Evolutionary conservation across 2,113 vertebrate species (phyloP).

Genomic region (Clarias magur): DNA sequence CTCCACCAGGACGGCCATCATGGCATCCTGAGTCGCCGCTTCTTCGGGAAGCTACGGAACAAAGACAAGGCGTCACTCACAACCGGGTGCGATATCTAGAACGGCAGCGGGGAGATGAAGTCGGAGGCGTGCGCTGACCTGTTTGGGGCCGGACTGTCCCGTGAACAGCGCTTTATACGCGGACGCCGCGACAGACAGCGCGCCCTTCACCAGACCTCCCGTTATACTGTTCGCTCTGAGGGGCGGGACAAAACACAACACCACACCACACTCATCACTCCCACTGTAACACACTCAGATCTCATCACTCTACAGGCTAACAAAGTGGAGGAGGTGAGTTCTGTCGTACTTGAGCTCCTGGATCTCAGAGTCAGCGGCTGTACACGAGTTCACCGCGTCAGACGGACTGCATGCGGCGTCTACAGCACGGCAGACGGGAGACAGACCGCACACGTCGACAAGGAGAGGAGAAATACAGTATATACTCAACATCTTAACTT

Average conservation of each 20-base stretch:
- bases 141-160: slow-evolving; percentile 78
- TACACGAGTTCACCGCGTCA: slow-evolving; percentile 38
- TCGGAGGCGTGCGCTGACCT: slow-evolving; percentile 67
- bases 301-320: not conserved
- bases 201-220: slow-evolving; percentile 88
- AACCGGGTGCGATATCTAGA: too few species aligned
- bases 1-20: slow-evolving; percentile 89
- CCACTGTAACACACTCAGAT: not conserved
- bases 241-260: not conserved
- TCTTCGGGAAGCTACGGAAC: slow-evolving; percentile 70
- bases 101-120: not conserved
- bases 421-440: not conserved
- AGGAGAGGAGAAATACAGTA: not conserved
- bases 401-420: slow-evolving; percentile 28
- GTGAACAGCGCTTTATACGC: slow-evolving; percentile 96
- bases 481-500: too few species aligned
- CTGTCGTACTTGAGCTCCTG: slow-evolving; percentile 55
- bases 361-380: slow-evolving; percentile 50
- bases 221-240: slow-evolving; percentile 76
- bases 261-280: not conserved
- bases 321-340: not conserved
- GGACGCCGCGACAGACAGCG: slow-evolving; percentile 90
- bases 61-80: not conserved
- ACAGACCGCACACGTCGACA: not conserved
- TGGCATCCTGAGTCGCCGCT: slow-evolving; percentile 80